Evolutionary conservation across 2,797 vertebrate species (phyloP).

Genomic region (Ispidina picta): DNA sequence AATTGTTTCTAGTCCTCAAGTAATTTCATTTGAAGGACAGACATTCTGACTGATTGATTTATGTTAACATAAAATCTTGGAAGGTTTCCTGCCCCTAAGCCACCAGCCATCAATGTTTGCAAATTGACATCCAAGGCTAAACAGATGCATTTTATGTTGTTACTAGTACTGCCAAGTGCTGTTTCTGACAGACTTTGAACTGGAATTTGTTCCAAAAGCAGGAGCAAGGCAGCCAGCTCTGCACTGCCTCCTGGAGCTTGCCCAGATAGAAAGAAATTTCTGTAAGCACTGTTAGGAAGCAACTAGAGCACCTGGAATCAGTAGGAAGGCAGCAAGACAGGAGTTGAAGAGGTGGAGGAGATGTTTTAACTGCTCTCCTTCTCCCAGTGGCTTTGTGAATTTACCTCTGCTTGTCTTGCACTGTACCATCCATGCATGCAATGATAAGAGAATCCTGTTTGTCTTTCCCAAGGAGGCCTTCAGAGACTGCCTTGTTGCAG

Average conservation of each 20-base stretch:
- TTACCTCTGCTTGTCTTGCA: background rate
- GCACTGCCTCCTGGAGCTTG: background rate
- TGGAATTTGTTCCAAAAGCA: constrained; percentile 3
- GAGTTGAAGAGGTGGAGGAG: background rate
- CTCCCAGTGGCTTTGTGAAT: background rate
- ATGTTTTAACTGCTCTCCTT: background rate
- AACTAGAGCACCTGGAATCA: background rate
- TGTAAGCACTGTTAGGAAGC: background rate
- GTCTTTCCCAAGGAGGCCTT: background rate
- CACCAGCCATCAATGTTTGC: background rate
- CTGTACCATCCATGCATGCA: background rate
- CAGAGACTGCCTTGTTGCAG: background rate
- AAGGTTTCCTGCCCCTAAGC: background rate
- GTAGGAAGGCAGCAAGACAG: background rate
- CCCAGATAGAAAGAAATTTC: background rate
- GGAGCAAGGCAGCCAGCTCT: background rate
- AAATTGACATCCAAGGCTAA: background rate
- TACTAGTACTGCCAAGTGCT: constrained; percentile 1
- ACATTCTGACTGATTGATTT: background rate
- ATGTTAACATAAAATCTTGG: background rate
- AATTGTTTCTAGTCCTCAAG: background rate
- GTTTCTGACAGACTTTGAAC: background rate
- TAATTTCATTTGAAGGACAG: background rate
- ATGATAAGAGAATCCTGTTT: background rate
- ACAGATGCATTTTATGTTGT: constrained; percentile 7